Evolutionary conservation across 2,888 invertebrate species (phyloP), one percentile per base, ranked within the genome.

Genomic region (Euspilapteryx auroguttella): DNA sequence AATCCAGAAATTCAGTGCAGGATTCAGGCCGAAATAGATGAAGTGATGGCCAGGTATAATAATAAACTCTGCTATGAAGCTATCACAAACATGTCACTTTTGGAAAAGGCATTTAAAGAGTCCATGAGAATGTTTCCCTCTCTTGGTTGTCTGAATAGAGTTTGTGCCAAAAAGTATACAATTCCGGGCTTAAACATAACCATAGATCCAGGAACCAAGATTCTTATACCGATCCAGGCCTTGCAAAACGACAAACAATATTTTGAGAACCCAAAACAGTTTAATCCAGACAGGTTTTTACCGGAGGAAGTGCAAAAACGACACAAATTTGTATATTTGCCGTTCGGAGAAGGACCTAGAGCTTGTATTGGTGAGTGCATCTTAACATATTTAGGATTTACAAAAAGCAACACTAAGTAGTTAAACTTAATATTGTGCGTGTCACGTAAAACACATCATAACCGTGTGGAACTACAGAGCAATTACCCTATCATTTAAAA

Each of bases 1-100:
- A 39, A 54, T 32, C 44, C 44, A 7, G 37, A 43, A 4, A 34
- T 48, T 2, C 55, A 55, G 30, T 34, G 36, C 11, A 46, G 34
- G 30, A 36, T 47, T 2, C 41, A 45, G 14, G 32, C 41, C 20
- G 53, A 56, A 30, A 41, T 55, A 3, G 47, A 41, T 14, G 14
- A 11, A 14, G 36, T 39, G 2, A 32, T 41, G 9, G 10, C 22
- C 3, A 38, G 34, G 26, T 25, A 37, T 24, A 29, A 32, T 14
- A 36, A 36, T 24, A 35, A 33, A 12, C 12, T 40, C 6, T 34
- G 36, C 12, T 40, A 35, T 21, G 37, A 39, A 3, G 36, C 39
- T 2, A 30, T 39, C 23, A 31, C 27, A 15, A 31, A 34, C 21
- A 32, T 31, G 35, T 25, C 30, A 2, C 35, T 37, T 9, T 30